A percentile compares a stretch with the other conserved stretches of the same genome.
phyloP scores from a whole-genome alignment of 1,140 invertebrate species.

The Drosophila seguyi region DNA sequence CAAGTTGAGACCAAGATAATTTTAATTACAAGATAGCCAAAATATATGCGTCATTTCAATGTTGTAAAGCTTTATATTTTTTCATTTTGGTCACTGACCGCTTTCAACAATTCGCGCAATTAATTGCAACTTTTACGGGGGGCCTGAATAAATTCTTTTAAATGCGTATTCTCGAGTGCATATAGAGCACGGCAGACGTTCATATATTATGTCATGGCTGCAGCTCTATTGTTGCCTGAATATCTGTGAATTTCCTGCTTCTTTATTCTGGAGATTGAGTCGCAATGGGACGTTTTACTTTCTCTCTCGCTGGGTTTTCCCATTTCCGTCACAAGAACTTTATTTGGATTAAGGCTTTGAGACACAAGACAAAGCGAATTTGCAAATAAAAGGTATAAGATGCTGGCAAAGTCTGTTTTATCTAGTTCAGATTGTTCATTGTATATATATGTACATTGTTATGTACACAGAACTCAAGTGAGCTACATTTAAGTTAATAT shows the following conservation, averaged over 20 bases:
- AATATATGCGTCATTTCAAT: slow-evolving; percentile 27
- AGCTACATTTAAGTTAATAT: neutral
- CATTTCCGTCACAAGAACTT: slow-evolving; percentile 40
- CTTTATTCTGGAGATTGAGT: slow-evolving; percentile 30
- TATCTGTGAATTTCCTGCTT: slow-evolving; percentile 38
- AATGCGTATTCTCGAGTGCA: slow-evolving; percentile 17
- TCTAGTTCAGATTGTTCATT: neutral
- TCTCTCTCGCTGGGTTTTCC: slow-evolving; percentile 20
- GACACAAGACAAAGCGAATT: neutral
- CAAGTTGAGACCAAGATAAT: slow-evolving; percentile 32
- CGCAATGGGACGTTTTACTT: slow-evolving; percentile 4
- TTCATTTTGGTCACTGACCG: slow-evolving; percentile 41
- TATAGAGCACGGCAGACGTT: neutral
- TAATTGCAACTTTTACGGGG: slow-evolving; percentile 12
- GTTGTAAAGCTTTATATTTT: slow-evolving; percentile 5
- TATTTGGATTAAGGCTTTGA: slow-evolving; percentile 8
- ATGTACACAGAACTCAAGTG: neutral
- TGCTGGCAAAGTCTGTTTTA: slow-evolving; percentile 26
- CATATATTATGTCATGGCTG: slow-evolving; percentile 38
- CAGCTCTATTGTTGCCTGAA: slow-evolving; percentile 12
- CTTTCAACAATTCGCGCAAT: slow-evolving; percentile 31
- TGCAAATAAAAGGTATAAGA: neutral
- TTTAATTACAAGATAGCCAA: slow-evolving; percentile 9
- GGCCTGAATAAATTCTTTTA: slow-evolving; percentile 4
- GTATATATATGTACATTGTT: too few species aligned